Conservation (phyloP, 2,888 invertebrate genomes). For the Chloroclysta siterata region DNA sequence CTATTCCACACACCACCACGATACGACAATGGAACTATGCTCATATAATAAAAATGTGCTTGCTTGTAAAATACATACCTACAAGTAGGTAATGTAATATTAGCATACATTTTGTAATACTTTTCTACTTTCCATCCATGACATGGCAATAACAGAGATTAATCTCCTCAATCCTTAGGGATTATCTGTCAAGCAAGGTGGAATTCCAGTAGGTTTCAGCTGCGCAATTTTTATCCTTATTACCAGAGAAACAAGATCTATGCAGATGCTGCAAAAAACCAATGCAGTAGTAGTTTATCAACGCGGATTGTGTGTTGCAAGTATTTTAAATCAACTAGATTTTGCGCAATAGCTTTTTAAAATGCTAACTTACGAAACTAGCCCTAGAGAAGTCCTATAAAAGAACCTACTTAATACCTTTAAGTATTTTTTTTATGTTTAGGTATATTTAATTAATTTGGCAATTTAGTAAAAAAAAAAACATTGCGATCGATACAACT, state of each 20-base stretch:
- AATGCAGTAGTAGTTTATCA: conserved; percentile 23
- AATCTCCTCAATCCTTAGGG: conserved; percentile 19
- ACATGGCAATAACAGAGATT: conserved; percentile 27
- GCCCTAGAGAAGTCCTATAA: no score
- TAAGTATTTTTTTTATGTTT: no score
- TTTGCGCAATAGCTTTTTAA: conserved; percentile 5
- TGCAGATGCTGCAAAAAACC: conserved; percentile 8
- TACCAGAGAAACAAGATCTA: background rate
- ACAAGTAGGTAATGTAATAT: no score
- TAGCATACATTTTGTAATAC: conserved; percentile 12
- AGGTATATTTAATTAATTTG: no score
- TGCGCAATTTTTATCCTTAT: conserved; percentile 10
- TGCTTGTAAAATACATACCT: no score
- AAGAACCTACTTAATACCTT: no score
- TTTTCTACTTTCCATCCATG: conserved; percentile 17
- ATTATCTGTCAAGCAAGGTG: conserved; percentile 19
- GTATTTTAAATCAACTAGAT: conserved; percentile 11
- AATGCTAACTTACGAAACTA: background rate
- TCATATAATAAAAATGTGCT: no score
- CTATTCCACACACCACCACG: no score
- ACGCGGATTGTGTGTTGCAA: conserved; percentile 14
- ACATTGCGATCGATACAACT: no score
- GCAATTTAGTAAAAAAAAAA: no score
- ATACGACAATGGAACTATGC: no score
- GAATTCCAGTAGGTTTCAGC: background rate